These are phyloP conservation scores for Pedetes capensis DNA, from an alignment of 2,113 vertebrate species.

Conservation along the genomic window DNA sequence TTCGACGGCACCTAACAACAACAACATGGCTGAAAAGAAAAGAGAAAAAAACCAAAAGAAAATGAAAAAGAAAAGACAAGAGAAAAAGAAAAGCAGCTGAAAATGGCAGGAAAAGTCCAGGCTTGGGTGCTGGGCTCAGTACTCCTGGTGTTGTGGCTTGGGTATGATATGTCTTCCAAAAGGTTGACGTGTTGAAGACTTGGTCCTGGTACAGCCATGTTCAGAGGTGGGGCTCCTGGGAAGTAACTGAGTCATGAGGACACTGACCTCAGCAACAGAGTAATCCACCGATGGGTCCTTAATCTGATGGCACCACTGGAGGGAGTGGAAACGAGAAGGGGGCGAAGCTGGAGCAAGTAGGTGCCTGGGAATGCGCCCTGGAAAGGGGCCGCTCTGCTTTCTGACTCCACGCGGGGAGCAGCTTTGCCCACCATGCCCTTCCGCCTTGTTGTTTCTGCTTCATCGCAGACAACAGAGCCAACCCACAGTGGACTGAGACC, in stretches of 20 bases:
- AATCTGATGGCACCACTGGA: neutral
- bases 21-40: no score
- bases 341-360: neutral
- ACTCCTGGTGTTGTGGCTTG: neutral
- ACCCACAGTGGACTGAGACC: neutral
- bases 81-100: rapidly evolving
- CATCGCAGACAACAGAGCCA: neutral
- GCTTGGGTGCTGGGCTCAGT: neutral
- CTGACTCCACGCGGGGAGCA: no score
- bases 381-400: no score
- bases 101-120: neutral
- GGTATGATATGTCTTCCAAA: neutral
- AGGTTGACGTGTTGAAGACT: neutral
- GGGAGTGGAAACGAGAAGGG: neutral
- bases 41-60: no score
- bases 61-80: rapidly evolving
- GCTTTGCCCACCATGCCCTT: neutral
- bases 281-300: neutral
- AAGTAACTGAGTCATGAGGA: neutral
- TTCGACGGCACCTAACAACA: no score
- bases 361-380: neutral
- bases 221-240: neutral
- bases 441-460: neutral
- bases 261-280: no score
- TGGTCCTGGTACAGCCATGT: neutral